phyloP scores from a whole-genome alignment of 2,113 vertebrate genomes.

The Chrysemys picta region DNA sequence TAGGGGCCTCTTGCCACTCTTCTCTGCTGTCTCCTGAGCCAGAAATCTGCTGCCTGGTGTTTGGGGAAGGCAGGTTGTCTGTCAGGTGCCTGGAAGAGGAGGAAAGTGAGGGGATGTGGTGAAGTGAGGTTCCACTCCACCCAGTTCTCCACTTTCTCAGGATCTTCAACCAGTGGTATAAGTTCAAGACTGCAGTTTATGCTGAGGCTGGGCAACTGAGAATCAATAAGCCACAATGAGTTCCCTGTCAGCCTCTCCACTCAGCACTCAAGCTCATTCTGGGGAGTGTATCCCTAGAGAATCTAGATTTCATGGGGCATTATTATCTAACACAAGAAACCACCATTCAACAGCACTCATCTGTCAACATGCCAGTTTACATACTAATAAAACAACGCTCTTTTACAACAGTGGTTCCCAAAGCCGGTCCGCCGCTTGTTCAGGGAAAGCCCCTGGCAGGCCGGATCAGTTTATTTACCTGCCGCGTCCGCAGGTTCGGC shows the following conservation, averaged over 20 bases:
- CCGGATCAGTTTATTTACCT: too few species aligned
- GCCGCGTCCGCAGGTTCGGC: too few species aligned
- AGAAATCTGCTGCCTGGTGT: not conserved
- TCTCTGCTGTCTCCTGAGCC: not conserved
- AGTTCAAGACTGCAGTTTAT: not conserved
- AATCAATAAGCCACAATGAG: constrained; percentile 25
- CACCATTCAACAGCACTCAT: constrained; percentile 23
- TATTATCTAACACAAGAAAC: constrained; percentile 39
- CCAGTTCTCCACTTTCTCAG: not conserved
- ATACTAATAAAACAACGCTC: constrained; percentile 13
- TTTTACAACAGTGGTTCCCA: not conserved
- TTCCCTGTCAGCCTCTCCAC: constrained; percentile 29
- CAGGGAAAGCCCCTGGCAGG: too few species aligned
- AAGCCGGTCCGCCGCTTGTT: too few species aligned
- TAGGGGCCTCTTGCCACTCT: not conserved
- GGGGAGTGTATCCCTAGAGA: constrained; percentile 31
- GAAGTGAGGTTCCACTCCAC: fast-evolving
- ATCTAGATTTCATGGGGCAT: constrained; percentile 17
- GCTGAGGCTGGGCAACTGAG: not conserved
- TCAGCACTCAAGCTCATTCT: constrained; percentile 40
- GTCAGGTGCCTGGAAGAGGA: not conserved
- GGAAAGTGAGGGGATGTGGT: fast-evolving
- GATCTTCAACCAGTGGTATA: not conserved
- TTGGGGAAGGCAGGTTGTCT: not conserved
- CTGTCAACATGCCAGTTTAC: constrained; percentile 20